Conservation (phyloP, 2,797 vertebrate genomes). For the Lithobates sylvaticus region DNA sequence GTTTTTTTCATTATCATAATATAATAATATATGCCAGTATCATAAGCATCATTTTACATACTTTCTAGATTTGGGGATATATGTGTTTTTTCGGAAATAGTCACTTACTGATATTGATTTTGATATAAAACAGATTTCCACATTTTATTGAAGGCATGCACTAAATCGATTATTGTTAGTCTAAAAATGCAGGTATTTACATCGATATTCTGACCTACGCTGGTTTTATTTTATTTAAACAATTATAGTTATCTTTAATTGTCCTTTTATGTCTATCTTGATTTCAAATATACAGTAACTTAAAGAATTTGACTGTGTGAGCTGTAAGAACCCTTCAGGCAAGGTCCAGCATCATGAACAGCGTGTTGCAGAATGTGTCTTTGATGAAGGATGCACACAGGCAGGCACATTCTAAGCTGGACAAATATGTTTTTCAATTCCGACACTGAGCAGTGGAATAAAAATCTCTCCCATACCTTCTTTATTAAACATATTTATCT, state of each 20-base stretch:
- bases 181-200: no score
- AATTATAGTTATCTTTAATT: neutral
- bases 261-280: neutral
- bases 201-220: no score
- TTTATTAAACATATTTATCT: constrained; percentile 59
- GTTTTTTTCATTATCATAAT: constrained; percentile 9
- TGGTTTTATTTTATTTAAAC: neutral
- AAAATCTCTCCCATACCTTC: constrained; percentile 36
- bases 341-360: constrained; percentile 15
- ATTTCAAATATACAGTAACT: neutral
- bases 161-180: no score
- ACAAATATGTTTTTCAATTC: constrained; percentile 42
- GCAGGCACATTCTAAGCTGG: constrained; percentile 9
- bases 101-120: neutral
- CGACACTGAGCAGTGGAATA: constrained; percentile 45
- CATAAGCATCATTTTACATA: constrained; percentile 24
- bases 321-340: constrained; percentile 62
- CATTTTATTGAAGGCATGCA: no score
- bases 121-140: no score
- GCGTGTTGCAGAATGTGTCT: constrained; percentile 7
- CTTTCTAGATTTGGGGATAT: neutral
- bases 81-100: neutral
- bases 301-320: constrained; percentile 67
- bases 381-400: constrained; percentile 25
- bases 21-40: neutral